Percentiles rank a stretch among this genome's conserved stretches.
Evolutionary conservation across 2,888 invertebrate species (phyloP).

Genomic region (Orchesellides sinensis): DNA sequence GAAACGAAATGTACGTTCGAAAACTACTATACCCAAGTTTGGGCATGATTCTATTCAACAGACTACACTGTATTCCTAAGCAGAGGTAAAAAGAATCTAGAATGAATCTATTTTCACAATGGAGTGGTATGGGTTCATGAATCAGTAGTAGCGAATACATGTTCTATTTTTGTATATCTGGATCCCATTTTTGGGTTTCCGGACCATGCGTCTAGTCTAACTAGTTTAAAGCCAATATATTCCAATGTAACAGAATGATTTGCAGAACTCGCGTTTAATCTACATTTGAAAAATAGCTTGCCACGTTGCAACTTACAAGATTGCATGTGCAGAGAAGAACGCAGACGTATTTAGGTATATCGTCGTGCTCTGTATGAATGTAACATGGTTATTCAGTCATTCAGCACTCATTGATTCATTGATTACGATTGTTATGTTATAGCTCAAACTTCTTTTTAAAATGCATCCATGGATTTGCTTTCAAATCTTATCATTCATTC

Average conservation of each 20-base stretch:
- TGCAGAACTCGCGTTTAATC: not conserved
- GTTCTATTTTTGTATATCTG: conserved; percentile 70
- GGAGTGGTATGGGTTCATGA: conserved; percentile 12
- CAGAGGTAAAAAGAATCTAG: conserved; percentile 9
- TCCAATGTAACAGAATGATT: not conserved
- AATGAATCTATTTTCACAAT: conserved; percentile 39
- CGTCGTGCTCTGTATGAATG: no score
- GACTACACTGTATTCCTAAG: not conserved
- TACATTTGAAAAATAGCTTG: not conserved
- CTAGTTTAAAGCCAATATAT: not conserved
- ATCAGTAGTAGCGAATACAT: conserved; percentile 18
- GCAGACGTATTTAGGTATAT: no score
- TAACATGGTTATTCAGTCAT: no score
- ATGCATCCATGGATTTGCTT: no score
- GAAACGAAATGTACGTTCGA: no score
- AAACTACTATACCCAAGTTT: conserved; percentile 19
- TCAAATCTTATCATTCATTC: no score
- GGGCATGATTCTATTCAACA: conserved; percentile 21
- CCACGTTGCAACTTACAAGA: conserved; percentile 24
- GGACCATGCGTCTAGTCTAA: conserved; percentile 64
- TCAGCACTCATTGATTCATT: no score
- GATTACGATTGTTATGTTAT: no score
- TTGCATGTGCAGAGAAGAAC: no score
- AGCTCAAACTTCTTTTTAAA: no score
- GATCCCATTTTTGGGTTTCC: conserved; percentile 73